Base-by-base conservation (phyloP, 2,113 vertebrate genomes). In the Corynorhinus townsendii region DNA sequence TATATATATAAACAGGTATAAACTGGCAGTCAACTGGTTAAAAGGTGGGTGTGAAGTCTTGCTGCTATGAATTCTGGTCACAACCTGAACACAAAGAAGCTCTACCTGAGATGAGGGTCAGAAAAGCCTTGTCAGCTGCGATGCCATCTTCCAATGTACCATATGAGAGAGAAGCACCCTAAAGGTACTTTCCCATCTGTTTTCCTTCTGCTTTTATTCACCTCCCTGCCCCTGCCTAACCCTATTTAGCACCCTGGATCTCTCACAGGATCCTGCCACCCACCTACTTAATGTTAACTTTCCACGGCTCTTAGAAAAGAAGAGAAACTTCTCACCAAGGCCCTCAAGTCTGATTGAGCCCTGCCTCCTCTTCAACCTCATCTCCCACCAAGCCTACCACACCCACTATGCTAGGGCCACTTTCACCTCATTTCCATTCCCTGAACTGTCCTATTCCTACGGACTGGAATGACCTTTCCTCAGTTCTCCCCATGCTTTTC, bases 321-420 rank as follows among this genome's bases (percentile, higher is more conserved):
- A 10, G 1, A 20, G 12, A 33, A 43, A 26, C 24, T 33, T 45
- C 43, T 54, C 20, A 22, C 15, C 20, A 82, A 64, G 49, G 54
- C 5, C 40, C 62, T 81, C 8, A 4, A 4, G 38, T 73, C 30
- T 40, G 47, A 49, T 15, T 35, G 20, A 30, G 47, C 33, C 52
- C 28, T 1, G 11, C 10, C n/a, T 64, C 33, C 68, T 26, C 28
- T 59, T 56, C n/a, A 83, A 0, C 22, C 28, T 83, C 85, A 30
- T 1, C 17, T 35, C 1, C 62, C 14, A 43, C 45, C 16, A 22
- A 2, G 28, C 15, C 17, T 11, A 17, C 20, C 16, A 22, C 0
- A 2, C 19, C 10, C 10, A 5, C 19, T 33, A 1, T 4, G 40
- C 75, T 3, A 3, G 30, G 86, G 64, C 30, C 33, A 28, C 40